phyloP scores from a whole-genome alignment of 1,140 invertebrate genomes.

The Philopotamus ludificatus region DNA sequence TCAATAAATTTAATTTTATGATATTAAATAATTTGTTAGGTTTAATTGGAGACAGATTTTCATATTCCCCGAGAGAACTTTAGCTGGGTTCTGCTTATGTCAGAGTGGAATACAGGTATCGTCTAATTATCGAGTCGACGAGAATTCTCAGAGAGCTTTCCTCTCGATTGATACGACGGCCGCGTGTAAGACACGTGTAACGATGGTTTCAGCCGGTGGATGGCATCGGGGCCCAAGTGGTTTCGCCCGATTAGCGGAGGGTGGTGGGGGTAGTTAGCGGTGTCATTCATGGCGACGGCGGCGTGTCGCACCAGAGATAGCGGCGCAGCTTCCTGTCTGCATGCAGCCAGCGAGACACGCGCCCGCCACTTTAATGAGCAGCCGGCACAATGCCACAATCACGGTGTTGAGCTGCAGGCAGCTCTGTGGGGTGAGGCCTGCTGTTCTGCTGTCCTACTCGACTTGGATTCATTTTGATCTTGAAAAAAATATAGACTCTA shows the following conservation, averaged over 20 bases:
- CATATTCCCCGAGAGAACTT: too few relatives aligned
- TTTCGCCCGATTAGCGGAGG: background rate
- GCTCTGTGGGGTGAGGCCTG: background rate
- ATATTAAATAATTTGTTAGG: too few relatives aligned
- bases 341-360: background rate
- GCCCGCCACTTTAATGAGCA: constrained; percentile 12
- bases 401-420: constrained; percentile 1
- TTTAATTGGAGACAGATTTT: too few relatives aligned
- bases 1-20: too few relatives aligned
- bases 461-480: too few relatives aligned
- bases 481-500: too few relatives aligned
- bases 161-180: background rate
- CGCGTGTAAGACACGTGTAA: constrained; percentile 3
- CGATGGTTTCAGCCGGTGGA: constrained; percentile 7
- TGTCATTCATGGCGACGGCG: background rate
- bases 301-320: background rate
- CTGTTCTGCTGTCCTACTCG: background rate
- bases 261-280: background rate
- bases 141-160: too few relatives aligned
- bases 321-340: background rate
- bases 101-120: too few relatives aligned
- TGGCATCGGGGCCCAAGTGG: background rate
- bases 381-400: constrained; percentile 15
- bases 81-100: too few relatives aligned
- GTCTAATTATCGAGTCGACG: too few relatives aligned